Base-by-base conservation (phyloP, 1,140 invertebrate species). In the Drosophila rufa region DNA sequence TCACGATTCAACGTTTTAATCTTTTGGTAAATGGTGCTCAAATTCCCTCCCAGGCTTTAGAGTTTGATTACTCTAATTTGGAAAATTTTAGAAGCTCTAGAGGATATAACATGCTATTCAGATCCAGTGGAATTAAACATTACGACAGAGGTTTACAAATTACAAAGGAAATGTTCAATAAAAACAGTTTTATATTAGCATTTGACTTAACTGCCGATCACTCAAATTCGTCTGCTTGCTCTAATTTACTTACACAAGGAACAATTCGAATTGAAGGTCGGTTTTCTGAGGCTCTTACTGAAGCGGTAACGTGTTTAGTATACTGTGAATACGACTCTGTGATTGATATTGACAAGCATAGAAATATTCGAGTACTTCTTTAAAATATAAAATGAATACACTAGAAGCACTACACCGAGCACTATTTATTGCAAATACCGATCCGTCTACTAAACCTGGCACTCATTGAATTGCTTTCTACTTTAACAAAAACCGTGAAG, bases 61-160 rank as follows among this genome's bases (percentile, higher is more conserved):
- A 56, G 14, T 56, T 56, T 56, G 53, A 56, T 56, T 40, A 19
- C 14, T 30, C 25, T 30, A 30, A 30, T 30, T 30, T 19, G 4
- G 40, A 58, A 45, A 47, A 47, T 5, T 36, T 6, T 30, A 36
- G 50, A 30, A 51, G 59, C 36, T 38, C 59, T 27, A 6, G 46
- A 40, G 22, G 22, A 25, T 25, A 25, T 25, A 25, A 25, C 22
- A 25, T 25, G 22, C 22, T 25, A 25, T 25, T 61, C 8, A 59
- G 12, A 50, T 6, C 19, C 9, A 43, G 15, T 40, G 59, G n/a
- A 50, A 61, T 60, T 50, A 61, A 40, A 48, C 33, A 61, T 50
- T 61, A 48, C 17, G 36, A 57, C 27, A 12, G 46, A 27, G 59
- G 59, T 3, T 36, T 60, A 9, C 58, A 60, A 60, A 48, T 48